These are phyloP conservation scores for Baryphthengus martii DNA, from an alignment of 2,113 vertebrate species.

Conservation along the genomic window DNA sequence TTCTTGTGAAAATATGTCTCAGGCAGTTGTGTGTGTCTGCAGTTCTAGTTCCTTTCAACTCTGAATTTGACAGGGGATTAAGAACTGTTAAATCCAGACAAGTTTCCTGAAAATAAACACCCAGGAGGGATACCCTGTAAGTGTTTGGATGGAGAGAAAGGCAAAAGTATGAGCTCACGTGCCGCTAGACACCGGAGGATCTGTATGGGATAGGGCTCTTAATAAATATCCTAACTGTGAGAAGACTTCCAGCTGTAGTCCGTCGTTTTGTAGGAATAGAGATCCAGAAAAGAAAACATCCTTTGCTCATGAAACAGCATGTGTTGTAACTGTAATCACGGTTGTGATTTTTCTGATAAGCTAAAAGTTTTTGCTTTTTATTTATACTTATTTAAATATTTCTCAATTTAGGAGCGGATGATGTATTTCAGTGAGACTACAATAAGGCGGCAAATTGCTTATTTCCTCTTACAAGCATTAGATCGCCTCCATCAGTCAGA, in stretches of 20 bases:
- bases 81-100: not conserved
- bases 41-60: not conserved
- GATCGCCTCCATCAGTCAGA: not conserved
- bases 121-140: not conserved
- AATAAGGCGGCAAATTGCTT: not conserved
- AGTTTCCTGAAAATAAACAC: not conserved
- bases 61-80: not conserved
- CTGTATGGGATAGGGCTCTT: not conserved
- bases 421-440: not conserved
- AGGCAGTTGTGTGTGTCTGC: fast-evolving
- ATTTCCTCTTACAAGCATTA: not conserved
- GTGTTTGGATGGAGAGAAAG: not conserved
- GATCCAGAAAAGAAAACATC: not conserved
- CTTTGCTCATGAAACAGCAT: not conserved
- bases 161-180: not conserved
- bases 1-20: not conserved
- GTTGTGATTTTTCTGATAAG: not conserved
- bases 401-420: not conserved
- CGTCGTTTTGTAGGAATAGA: not conserved
- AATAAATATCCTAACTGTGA: not conserved
- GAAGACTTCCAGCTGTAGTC: not conserved
- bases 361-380: not conserved
- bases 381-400: not conserved
- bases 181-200: not conserved
- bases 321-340: not conserved